Conservation (phyloP, 2,113 vertebrate species). For the Chrysochloris asiatica region DNA sequence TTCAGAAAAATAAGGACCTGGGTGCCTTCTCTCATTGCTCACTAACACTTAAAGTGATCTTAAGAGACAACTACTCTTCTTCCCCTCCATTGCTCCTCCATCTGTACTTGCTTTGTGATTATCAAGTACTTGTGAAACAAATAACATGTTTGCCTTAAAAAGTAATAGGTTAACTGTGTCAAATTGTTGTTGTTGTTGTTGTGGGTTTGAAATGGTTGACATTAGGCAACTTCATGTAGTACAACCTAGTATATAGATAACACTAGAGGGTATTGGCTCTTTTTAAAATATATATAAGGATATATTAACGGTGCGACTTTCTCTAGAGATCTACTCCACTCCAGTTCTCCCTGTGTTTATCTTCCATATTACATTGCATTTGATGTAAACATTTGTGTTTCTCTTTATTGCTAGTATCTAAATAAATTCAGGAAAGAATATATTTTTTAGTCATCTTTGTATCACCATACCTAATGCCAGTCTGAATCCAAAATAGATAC, state of each 20-base stretch:
- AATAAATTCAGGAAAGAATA: not conserved
- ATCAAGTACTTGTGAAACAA: not conserved
- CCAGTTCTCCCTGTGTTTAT: not conserved
- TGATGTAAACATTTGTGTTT: not conserved
- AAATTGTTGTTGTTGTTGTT: too few relatives aligned
- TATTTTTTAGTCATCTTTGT: constrained; percentile 18
- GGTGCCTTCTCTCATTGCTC: too few relatives aligned
- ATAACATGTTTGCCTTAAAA: too few relatives aligned
- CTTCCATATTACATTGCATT: not conserved
- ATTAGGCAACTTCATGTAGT: too few relatives aligned
- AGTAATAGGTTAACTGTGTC: too few relatives aligned
- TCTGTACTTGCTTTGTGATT: not conserved
- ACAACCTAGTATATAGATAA: not conserved
- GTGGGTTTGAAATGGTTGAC: too few relatives aligned
- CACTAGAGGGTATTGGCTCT: not conserved
- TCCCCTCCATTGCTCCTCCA: not conserved
- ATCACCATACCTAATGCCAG: not conserved
- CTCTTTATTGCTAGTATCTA: not conserved
- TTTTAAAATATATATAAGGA: not conserved
- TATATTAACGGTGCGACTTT: not conserved
- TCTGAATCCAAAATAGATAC: not conserved
- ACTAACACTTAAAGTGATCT: not conserved
- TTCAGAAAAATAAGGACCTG: not conserved
- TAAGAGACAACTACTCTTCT: not conserved
- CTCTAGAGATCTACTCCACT: not conserved